phyloP scores from a whole-genome alignment of 2,113 vertebrate species.

The Camelus dromedarius region DNA sequence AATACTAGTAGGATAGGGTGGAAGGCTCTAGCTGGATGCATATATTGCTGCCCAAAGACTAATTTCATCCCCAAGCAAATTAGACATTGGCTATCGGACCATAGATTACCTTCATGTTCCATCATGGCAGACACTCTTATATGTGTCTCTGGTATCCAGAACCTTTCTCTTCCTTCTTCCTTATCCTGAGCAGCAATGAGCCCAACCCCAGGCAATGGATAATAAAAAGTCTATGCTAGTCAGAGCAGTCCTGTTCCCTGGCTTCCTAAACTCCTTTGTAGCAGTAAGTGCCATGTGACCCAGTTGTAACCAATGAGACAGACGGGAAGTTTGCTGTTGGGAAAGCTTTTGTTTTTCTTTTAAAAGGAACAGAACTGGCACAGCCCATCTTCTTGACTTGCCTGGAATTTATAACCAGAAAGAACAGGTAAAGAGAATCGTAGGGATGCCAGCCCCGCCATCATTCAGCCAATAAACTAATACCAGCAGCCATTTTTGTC shows the following conservation, averaged over 20 bases:
- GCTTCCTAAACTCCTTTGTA: not conserved
- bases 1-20: not conserved
- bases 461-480: not conserved
- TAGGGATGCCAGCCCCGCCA: not conserved
- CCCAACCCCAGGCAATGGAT: not conserved
- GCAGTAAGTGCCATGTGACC: not conserved
- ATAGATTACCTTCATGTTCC: not conserved
- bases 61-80: slow-evolving; percentile 19
- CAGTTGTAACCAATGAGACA: not conserved
- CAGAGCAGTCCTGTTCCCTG: not conserved
- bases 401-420: not conserved
- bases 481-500: not conserved
- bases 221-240: not conserved
- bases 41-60: not conserved
- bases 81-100: not conserved
- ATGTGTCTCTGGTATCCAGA: not conserved
- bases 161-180: not conserved
- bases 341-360: slow-evolving; percentile 15
- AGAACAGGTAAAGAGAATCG: slow-evolving; percentile 2
- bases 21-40: not conserved
- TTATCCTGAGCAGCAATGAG: not conserved
- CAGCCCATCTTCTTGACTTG: not conserved
- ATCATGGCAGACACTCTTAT: not conserved
- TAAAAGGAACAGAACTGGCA: not conserved
- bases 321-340: not conserved